Percentiles rank a stretch among this genome's conserved stretches.
These are phyloP conservation scores for Oryzias celebensis DNA, from an alignment of 2,113 vertebrate species.

Conservation along the genomic window DNA sequence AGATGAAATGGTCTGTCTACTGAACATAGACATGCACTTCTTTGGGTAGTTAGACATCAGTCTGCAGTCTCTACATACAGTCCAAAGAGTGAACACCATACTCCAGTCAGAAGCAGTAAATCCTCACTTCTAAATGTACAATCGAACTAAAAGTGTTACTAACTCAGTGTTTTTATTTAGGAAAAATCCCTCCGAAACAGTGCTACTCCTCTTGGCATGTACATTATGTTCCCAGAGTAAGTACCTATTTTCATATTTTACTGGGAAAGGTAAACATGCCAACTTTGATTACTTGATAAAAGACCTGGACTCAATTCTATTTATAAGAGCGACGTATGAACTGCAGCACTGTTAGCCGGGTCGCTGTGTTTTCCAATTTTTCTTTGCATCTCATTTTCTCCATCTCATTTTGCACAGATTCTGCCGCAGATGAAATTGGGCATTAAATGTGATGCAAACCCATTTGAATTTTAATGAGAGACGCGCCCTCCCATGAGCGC, in stretches of 20 bases:
- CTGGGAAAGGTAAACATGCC: constrained; percentile 27
- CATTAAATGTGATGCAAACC: constrained; percentile 52
- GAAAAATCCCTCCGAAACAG: too few species aligned
- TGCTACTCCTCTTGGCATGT: too few species aligned
- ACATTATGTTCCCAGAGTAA: too few species aligned
- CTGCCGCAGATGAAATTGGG: constrained; percentile 50
- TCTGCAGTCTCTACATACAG: not conserved
- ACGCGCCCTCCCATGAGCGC: constrained; percentile 5
- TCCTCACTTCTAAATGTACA: too few species aligned
- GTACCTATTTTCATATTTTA: too few species aligned
- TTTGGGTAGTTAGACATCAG: too few species aligned
- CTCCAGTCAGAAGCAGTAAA: too few species aligned
- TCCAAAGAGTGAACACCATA: not conserved
- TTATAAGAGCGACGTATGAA: constrained; percentile 36
- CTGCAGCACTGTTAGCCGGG: constrained; percentile 5
- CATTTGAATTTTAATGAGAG: constrained; percentile 58
- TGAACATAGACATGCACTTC: too few species aligned
- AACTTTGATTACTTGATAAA: constrained; percentile 30
- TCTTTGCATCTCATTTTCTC: constrained; percentile 38
- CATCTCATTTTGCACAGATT: constrained; percentile 38
- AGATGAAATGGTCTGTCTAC: too few species aligned
- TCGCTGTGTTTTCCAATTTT: constrained; percentile 28
- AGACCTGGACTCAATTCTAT: constrained; percentile 15
- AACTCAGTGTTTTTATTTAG: too few species aligned
- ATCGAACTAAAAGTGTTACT: too few species aligned